Base-by-base conservation (phyloP, 2,113 vertebrate species). In the Pelvicachromis taeniatus region DNA sequence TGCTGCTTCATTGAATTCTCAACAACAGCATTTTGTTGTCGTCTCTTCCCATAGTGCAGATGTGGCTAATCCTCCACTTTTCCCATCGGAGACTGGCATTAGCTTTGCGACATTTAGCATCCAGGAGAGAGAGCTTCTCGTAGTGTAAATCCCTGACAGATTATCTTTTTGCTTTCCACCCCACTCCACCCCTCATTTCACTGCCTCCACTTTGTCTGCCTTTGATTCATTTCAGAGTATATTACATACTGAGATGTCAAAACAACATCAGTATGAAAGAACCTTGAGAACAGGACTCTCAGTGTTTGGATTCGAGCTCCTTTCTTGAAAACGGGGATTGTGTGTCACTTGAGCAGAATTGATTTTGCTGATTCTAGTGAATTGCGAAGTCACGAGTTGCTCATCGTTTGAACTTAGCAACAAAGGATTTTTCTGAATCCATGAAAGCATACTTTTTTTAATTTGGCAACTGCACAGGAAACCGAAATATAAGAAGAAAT, bases 191-290 rank as follows among this genome's bases (percentile, higher is more conserved):
- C 33, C 26, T 42, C 21, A 5, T 48, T 83, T 86, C 65, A 70
- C 81, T 82, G 68, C 14, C 40, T 78, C 31, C 68, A 21, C 59
- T 52, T 85, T 42, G 50, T 80, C 68, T 88, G 70, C 58, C 78
- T 93, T 88, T 89, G 86, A 81, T 89, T 89, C 65, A 55, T 88
- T 83, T 85, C 55, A 58, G 63, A 78, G 73, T 85, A 52, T 58
- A 56, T 85, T 70, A 75, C 84, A 91, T 83, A 54, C 59, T 1
- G n/a, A 80, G 29, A 87, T 91, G 90, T 92, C 86, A 90, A 88
- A 93, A 89, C 89, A 81, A 77, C 89, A 90, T 90, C 84, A 93
- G 81, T 91, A 84, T 29, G 40, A 48, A 73, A 73, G 23, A 73
- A 16, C 14, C 40, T 73, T 29, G 40, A 73, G 84, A 90, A n/a